phyloP scores from a whole-genome alignment of 2,888 invertebrate genomes.

The Pristionchus entomophagus region DNA sequence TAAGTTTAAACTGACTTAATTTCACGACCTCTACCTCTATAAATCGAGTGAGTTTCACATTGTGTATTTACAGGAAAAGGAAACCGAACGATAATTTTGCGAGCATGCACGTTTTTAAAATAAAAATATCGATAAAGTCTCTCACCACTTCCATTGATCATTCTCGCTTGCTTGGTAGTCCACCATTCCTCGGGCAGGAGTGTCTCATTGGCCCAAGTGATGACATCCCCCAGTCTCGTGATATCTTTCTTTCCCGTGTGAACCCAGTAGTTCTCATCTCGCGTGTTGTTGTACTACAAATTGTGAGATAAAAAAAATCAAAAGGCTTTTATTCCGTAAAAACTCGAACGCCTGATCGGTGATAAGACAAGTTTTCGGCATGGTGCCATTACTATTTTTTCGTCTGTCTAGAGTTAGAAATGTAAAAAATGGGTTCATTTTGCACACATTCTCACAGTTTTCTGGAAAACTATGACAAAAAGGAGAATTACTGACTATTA shows the following conservation, averaged over 20 bases:
- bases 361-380: no score
- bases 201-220: constrained; percentile 60
- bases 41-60: constrained; percentile 66
- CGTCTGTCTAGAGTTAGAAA: no score
- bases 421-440: no score
- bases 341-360: no score
- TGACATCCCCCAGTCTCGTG: constrained; percentile 60
- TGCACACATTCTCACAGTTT: no score
- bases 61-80: no score
- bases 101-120: no score
- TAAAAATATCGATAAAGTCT: constrained; percentile 56
- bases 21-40: constrained; percentile 61
- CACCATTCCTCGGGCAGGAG: constrained; percentile 66
- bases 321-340: background rate
- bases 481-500: no score
- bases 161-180: constrained; percentile 57
- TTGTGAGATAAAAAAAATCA: background rate
- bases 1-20: background rate
- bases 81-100: background rate
- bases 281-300: constrained; percentile 70
- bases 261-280: constrained; percentile 69
- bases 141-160: constrained; percentile 68
- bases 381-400: no score
- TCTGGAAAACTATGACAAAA: background rate
- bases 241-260: constrained; percentile 67